Percentiles rank a stretch among this genome's conserved stretches.
These are phyloP conservation scores for Pollenia angustigena DNA, from an alignment of 2,888 invertebrate species.

Conservation along the genomic window DNA sequence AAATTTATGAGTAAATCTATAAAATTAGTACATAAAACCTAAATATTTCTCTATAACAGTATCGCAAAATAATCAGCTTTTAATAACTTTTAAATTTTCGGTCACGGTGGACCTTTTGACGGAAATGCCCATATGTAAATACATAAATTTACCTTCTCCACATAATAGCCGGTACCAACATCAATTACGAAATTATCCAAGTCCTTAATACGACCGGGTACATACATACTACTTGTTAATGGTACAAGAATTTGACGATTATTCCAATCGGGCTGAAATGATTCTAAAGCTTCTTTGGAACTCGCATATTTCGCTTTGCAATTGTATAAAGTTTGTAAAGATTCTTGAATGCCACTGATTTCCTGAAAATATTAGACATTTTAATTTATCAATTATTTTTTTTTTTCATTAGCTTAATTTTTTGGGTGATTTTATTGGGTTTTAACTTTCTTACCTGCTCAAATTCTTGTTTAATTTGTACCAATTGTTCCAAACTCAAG, in stretches of 20 bases:
- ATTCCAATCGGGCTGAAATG: conserved; percentile 90
- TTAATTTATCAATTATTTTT: conserved; percentile 40
- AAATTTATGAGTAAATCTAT: too few relatives aligned
- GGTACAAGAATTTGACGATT: conserved; percentile 96
- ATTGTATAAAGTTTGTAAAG: conserved; percentile 93
- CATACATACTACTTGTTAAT: conserved; percentile 98
- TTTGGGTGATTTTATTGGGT: conserved; percentile 26
- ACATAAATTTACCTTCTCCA: conserved; percentile 89
- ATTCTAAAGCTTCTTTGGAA: conserved; percentile 93
- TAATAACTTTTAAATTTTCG: too few relatives aligned
- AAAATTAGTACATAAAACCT: too few relatives aligned
- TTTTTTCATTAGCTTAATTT: conserved; percentile 51
- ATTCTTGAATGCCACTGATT: conserved; percentile 94
- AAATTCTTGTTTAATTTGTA: conserved; percentile 93
- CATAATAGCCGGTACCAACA: conserved; percentile 98
- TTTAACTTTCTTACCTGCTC: conserved; percentile 88
- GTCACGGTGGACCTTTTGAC: too few relatives aligned
- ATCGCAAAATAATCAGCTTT: too few relatives aligned
- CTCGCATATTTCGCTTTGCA: conserved; percentile 96
- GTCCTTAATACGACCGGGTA: conserved; percentile 94
- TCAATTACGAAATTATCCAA: conserved; percentile 95
- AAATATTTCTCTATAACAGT: too few relatives aligned
- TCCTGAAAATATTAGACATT: conserved; percentile 86
- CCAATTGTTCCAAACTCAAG: conserved; percentile 91
- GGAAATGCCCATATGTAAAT: too few relatives aligned